Base-by-base conservation (phyloP, 2,113 vertebrate species). In the Cyanistes caeruleus region DNA sequence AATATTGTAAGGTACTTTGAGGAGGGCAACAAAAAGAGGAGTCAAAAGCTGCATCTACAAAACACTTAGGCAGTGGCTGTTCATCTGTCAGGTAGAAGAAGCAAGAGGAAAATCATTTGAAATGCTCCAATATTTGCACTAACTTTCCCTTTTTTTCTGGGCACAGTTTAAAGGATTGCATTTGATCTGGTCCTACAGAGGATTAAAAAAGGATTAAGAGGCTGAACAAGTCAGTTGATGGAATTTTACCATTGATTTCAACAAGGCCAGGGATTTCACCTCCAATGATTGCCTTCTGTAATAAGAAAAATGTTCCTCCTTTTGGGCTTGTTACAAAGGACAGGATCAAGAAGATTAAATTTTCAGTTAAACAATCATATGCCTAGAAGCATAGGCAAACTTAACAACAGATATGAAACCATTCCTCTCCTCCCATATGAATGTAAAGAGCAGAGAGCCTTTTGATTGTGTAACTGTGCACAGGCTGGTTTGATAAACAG, bases 151-250 rank as follows among this genome's bases (percentile, higher is more conserved):
- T 90, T 78, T 60, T 73, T 65, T 59, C 76, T 74, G 64, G 33
- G 19, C 81, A 56, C 19, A 81, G 10, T 78, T 95, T 78, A 84
- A 87, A 72, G 30, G 59, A 78, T 39, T 93, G 39, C 11, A 27
- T 95, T 89, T 95, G 56, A 84, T 93, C 56, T 81, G 63, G 19
- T 52, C 35, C 60, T 92, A 60, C 35, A 75, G 73, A 91, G 69
- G 76, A 90, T 95, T 95, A 95, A 90, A 77, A 27, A 51, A 74
- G 63, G 92, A 90, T 96, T 95, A 90, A 77, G 25, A 65, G 63
- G 72, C 55, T 92, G 88, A 97, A 88, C 75, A 86, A 94, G 58
- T 49, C 79, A 85, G 58, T 21, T 51, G 23, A 77, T 69, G 63
- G 63, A 92, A 92, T 53, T 80, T 90, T 94, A 69, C 51, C 67